A percentile compares a stretch with the other conserved stretches of the same genome.
These are phyloP conservation scores for Saiga tatarica DNA, from an alignment of 2,113 vertebrate genomes.

Conservation along the genomic window DNA sequence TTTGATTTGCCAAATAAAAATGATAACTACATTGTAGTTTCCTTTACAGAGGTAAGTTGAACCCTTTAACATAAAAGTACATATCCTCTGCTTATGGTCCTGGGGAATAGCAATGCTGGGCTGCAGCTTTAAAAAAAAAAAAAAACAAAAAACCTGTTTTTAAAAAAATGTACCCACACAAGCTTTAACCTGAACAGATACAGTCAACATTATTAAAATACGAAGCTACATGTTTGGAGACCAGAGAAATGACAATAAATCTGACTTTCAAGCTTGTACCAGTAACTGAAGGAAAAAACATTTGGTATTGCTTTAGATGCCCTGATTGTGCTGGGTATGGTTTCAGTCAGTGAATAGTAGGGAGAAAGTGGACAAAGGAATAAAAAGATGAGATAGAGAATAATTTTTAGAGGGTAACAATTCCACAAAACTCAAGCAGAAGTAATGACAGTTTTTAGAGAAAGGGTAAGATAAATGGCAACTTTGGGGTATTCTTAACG, in stretches of 20 bases:
- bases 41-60: neutral
- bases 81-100: neutral
- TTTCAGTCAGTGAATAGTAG: neutral
- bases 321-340: neutral
- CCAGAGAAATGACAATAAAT: neutral
- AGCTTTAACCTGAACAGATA: neutral
- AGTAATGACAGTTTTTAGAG: neutral
- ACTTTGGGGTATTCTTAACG: constrained; percentile 2
- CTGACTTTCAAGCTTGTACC: neutral
- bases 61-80: neutral
- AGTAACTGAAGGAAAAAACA: neutral
- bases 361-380: neutral
- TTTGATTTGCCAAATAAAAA: neutral
- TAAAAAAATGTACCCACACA: neutral
- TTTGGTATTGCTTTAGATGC: neutral
- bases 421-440: neutral
- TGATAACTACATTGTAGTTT: neutral
- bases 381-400: neutral
- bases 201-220: neutral
- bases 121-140: neutral
- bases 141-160: neutral
- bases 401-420: neutral
- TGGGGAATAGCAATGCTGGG: neutral
- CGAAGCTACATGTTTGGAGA: neutral
- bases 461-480: constrained; percentile 22